Percentiles rank a stretch among this genome's conserved stretches.
phyloP scores from a whole-genome alignment of 2,888 invertebrate genomes.

The Lepas anatifera region DNA sequence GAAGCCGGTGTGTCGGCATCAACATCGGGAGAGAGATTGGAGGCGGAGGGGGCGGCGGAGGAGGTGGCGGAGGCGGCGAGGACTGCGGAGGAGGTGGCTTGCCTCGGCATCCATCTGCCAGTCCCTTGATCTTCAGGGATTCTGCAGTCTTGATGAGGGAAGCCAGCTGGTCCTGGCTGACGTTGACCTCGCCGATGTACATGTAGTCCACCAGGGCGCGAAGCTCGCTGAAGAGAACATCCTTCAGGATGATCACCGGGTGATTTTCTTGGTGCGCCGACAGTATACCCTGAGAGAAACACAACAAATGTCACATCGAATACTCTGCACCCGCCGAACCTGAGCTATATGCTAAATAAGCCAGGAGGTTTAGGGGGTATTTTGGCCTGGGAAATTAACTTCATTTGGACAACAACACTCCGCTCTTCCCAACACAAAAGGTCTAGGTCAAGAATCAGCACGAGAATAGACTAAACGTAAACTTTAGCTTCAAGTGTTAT shows the following conservation, averaged over 20 bases:
- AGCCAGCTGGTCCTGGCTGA: conserved; percentile 80
- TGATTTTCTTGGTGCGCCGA: conserved; percentile 26
- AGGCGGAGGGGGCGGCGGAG: background rate
- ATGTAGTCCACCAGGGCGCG: conserved; percentile 89
- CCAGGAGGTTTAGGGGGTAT: too few species aligned
- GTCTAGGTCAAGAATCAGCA: too few species aligned
- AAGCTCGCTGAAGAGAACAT: conserved; percentile 78
- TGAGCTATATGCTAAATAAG: too few species aligned
- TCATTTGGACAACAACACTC: conserved; percentile 81
- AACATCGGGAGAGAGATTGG: conserved; percentile 10
- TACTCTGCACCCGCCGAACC: too few species aligned
- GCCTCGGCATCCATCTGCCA: conserved; percentile 55
- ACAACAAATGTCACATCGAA: conserved; percentile 9
- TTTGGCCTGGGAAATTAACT: conserved; percentile 79
- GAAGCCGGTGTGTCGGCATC: background rate
- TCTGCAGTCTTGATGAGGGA: conserved; percentile 80
- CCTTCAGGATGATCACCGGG: conserved; percentile 80
- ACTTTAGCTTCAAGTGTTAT: too few species aligned
- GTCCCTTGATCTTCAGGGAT: conserved; percentile 79
- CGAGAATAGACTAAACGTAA: too few species aligned
- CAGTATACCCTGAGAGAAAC: conserved; percentile 26
- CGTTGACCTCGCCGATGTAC: conserved; percentile 87
- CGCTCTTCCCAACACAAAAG: conserved; percentile 46
- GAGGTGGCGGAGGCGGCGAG: conserved; percentile 1
- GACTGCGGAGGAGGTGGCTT: conserved; percentile 9